Evolutionary conservation across 2,113 vertebrate species (phyloP).

Genomic region (Sialia sialis): DNA sequence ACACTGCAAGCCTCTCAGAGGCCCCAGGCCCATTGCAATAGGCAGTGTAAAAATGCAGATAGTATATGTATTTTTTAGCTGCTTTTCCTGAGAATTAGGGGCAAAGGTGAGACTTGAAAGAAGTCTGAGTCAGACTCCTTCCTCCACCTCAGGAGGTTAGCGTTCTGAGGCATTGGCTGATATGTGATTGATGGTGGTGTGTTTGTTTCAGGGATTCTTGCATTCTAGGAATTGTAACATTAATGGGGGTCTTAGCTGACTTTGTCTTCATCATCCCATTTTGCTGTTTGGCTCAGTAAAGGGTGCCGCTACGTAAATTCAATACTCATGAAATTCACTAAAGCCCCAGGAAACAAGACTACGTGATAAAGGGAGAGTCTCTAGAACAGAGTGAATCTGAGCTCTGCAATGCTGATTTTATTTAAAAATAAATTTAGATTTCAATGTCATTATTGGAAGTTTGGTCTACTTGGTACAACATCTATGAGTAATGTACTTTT

Average conservation of each 20-base stretch:
- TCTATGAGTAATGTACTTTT: background rate
- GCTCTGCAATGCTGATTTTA: background rate
- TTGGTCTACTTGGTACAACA: background rate
- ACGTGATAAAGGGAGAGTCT: background rate
- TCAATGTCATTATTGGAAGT: background rate
- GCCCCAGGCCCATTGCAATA: background rate
- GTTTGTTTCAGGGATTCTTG: background rate
- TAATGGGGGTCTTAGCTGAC: background rate
- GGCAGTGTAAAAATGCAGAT: background rate
- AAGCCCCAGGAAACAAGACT: background rate
- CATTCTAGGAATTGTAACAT: background rate
- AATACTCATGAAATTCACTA: background rate
- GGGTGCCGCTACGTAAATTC: background rate
- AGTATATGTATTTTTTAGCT: background rate
- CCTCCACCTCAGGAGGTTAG: background rate
- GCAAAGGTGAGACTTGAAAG: background rate
- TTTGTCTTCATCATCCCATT: background rate
- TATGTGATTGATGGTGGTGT: no score
- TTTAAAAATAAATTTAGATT: background rate
- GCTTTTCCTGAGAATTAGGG: background rate
- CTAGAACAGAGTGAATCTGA: background rate
- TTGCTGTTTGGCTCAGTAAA: background rate
- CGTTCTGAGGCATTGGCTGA: background rate
- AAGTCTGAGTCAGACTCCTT: background rate
- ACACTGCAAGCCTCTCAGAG: background rate